phyloP scores from a whole-genome alignment of 2,797 vertebrate genomes.

The Parauchenoglanis punctatus region DNA sequence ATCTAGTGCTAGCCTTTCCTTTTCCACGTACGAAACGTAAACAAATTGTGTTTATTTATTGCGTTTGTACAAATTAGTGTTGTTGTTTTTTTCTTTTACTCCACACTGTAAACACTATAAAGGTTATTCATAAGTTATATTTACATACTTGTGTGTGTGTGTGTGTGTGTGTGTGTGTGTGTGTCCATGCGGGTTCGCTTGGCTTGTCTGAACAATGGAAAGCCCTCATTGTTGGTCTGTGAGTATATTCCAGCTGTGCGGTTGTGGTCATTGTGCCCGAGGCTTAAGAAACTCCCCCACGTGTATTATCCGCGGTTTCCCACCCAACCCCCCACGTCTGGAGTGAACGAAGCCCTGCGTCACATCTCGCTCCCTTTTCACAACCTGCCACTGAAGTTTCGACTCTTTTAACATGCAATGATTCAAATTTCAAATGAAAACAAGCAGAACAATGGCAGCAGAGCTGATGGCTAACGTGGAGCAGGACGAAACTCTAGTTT shows the following conservation, averaged over 20 bases:
- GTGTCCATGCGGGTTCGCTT: not conserved
- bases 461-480: slow-evolving; percentile 32
- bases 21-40: no score
- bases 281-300: slow-evolving; percentile 3
- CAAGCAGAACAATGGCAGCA: slow-evolving; percentile 50
- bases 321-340: slow-evolving; percentile 35
- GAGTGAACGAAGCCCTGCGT: not conserved
- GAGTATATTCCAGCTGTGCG: not conserved
- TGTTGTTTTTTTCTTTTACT: not conserved
- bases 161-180: not conserved
- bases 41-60: not conserved
- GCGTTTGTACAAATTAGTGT: not conserved
- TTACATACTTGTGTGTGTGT: not conserved
- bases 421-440: slow-evolving; percentile 67
- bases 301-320: not conserved
- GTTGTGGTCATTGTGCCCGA: slow-evolving; percentile 4
- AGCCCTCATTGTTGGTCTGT: not conserved
- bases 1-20: no score
- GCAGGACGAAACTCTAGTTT: slow-evolving; percentile 61
- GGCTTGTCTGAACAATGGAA: not conserved
- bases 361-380: slow-evolving; percentile 23
- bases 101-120: not conserved
- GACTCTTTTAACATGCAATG: slow-evolving; percentile 17
- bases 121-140: not conserved
- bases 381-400: slow-evolving; percentile 26